Base-by-base conservation (phyloP, 1,140 invertebrate species). In the Belonocnema kinseyi region DNA sequence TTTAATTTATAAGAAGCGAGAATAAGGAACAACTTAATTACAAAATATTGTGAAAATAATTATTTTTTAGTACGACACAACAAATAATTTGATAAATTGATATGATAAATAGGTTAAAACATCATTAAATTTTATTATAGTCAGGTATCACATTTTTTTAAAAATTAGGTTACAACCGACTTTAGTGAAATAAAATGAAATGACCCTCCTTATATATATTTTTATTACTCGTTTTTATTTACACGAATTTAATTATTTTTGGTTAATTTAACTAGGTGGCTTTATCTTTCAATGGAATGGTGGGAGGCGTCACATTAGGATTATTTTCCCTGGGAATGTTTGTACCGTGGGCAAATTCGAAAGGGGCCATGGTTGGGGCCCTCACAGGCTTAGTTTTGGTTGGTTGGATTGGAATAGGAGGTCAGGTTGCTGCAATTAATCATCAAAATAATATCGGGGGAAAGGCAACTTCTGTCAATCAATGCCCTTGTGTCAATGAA, bases 321-420 rank as follows among this genome's bases (percentile, higher is more conserved):
- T 88, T 98, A 5, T 98, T 98, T 87, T 95, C 95, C 0, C 88
- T 98, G 26, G 97, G 97, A 71, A 97, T 98, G 94, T 97, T 97
- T 85, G 94, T 97, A 72, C 96, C 97, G 1, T 96, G 94, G 92
- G 95, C 96, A 1, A 97, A 97, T 88, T 93, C 94, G 26, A 94
- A 93, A 85, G 96, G 96, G n/a, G 95, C 95, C 0, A 92, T 95
- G 73, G 86, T 88, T 21, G 96, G 96, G 50, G 92, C 94, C 0
- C 72, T 94, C 5, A 85, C 91, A n/a, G 92, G 94, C 56, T 87
- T 96, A 16, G 84, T 88, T 12, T 88, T 96, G 3, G 93, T 96
- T 26, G 89, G 94, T 17, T 96, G 95, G 94, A 94, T 97, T 73
- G 95, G 95, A 19, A 88, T 96, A 58, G 96, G 96, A 4, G 93